Base-by-base conservation (phyloP, 2,888 invertebrate species). In the Drosophila diplacantha region DNA sequence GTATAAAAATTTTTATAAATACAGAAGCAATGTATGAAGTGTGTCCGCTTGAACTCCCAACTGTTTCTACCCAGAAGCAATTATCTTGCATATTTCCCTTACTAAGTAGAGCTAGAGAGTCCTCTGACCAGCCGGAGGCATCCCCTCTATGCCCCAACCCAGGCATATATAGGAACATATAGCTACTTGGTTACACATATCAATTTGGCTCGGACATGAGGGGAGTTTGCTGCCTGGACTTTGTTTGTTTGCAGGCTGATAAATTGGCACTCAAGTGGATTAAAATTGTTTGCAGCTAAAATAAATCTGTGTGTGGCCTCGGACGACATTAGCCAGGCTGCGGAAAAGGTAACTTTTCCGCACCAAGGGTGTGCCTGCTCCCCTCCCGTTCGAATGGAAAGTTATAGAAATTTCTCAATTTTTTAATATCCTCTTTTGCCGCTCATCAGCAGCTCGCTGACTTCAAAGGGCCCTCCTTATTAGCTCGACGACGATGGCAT, bases 251-350 rank as follows among this genome's bases (percentile, higher is more conserved):
- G 29, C 49, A 22, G 61, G 38, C 67, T 87, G 87, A 87, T 80
- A 85, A 87, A 87, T 87, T 80, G 81, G 83, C 87, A 87, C 87
- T 87, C 86, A 86, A 85, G 80, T 83, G 86, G 84, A 87, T 87
- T 87, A 85, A 86, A 87, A 74, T 58, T 72, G 54, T 43, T 34
- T 49, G 50, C 51, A 74, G 71, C 74, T 80, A 68, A 70, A 81
- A 75, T 38, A 76, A 78, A 81, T 74, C 67, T 70, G 54, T 46
- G 72, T 61, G 63, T 11, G 16, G 70, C 68, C 60, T 63, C 59
- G 43, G 43, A 44, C 26, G 44, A 67, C 78, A 83, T 73, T 77
- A 71, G 66, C 75, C 81, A 35, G 31, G 39, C 34, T 18, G 43
- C 32, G 18, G 24, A 24, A 26, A 62, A 62, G 51, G 61, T 63